phyloP scores from a whole-genome alignment of 23 tunicate genomes.

The Styela plicata region DNA sequence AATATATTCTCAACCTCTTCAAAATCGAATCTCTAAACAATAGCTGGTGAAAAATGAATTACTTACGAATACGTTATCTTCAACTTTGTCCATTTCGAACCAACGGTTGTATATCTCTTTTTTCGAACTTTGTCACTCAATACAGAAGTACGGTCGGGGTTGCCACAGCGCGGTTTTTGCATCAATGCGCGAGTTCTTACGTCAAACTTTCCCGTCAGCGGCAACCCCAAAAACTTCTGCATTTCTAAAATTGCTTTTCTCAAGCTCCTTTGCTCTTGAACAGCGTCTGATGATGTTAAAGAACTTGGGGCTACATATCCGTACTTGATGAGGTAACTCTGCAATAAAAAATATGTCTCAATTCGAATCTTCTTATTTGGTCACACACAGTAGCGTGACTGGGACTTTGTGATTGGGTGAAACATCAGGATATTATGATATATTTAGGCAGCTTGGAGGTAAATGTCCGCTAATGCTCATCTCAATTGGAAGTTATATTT shows the following conservation, averaged over 20 bases:
- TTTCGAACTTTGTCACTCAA: constrained; percentile 36
- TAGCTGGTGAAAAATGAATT: too few relatives aligned
- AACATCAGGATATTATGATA: too few relatives aligned
- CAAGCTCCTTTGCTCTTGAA: constrained; percentile 45
- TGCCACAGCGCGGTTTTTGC: constrained; percentile 76
- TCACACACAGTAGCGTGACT: not conserved
- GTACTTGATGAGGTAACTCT: constrained; percentile 65
- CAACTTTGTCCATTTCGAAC: constrained; percentile 47
- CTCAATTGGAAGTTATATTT: too few relatives aligned
- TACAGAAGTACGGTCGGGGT: constrained; percentile 61
- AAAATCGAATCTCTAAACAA: too few relatives aligned
- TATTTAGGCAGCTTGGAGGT: too few relatives aligned
- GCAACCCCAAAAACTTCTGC: constrained; percentile 59
- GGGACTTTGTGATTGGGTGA: too few relatives aligned
- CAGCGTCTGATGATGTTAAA: constrained; percentile 23
- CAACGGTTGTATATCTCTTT: constrained; percentile 61
- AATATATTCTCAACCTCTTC: too few relatives aligned
- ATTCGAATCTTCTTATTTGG: not conserved
- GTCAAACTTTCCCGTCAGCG: constrained; percentile 62
- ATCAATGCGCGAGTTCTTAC: constrained; percentile 58
- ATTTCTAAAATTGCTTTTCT: constrained; percentile 41
- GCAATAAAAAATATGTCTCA: constrained; percentile 9
- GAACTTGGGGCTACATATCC: constrained; percentile 65
- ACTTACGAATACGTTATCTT: constrained; percentile 75
- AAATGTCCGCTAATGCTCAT: too few relatives aligned